These are phyloP conservation scores for Chironomus striatipennis DNA, from an alignment of 1,140 invertebrate genomes.

Conservation along the genomic window DNA sequence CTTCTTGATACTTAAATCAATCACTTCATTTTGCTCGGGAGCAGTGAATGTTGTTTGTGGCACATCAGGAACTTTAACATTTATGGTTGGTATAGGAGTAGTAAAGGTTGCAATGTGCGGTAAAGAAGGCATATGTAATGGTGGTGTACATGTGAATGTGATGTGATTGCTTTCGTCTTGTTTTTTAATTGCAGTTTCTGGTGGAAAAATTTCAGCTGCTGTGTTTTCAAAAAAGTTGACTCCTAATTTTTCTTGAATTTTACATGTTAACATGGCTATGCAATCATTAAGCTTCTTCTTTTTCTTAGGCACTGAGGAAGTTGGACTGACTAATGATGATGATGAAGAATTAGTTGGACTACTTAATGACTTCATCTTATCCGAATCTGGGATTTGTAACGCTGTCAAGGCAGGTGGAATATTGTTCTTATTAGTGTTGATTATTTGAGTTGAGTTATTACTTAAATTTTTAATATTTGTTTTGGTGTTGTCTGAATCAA, in stretches of 20 bases:
- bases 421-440: neutral
- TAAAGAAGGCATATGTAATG: slow-evolving; percentile 27
- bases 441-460: neutral
- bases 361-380: slow-evolving; percentile 4
- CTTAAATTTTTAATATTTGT: neutral
- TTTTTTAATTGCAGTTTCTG: neutral
- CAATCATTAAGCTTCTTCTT: slow-evolving; percentile 44
- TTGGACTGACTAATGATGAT: slow-evolving; percentile 11
- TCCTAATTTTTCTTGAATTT: slow-evolving; percentile 40
- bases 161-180: slow-evolving; percentile 11
- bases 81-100: slow-evolving; percentile 34
- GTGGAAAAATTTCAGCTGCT: neutral
- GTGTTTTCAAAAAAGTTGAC: slow-evolving; percentile 25
- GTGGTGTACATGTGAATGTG: neutral
- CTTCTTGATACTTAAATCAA: slow-evolving; percentile 24
- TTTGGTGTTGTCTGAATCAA: neutral
- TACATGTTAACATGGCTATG: slow-evolving; percentile 47
- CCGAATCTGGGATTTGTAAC: neutral
- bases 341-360: slow-evolving; percentile 16
- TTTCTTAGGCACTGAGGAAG: slow-evolving; percentile 38
- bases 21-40: slow-evolving; percentile 25
- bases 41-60: slow-evolving; percentile 20
- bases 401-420: neutral
- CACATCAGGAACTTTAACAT: slow-evolving; percentile 31
- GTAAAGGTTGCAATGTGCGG: slow-evolving; percentile 28